Evolutionary conservation across 2,888 invertebrate genomes (phyloP).

Genomic region (Loripinus fragilis): DNA sequence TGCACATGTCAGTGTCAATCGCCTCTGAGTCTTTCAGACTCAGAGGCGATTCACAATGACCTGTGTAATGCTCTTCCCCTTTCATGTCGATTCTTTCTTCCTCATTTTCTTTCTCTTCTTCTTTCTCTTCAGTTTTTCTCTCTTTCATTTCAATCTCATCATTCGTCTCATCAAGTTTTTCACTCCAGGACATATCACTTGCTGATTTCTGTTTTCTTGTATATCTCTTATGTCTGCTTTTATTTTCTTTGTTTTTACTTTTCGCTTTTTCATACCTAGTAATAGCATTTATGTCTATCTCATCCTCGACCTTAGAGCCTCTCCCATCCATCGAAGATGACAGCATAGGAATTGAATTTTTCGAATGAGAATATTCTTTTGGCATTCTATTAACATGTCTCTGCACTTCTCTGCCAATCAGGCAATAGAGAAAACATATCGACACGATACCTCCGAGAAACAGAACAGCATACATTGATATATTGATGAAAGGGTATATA

Average conservation of each 20-base stretch:
- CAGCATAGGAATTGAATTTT: slow-evolving; percentile 40
- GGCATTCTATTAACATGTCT: slow-evolving; percentile 42
- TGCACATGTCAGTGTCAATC: neutral
- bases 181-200: slow-evolving; percentile 21
- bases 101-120: neutral
- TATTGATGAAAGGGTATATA: slow-evolving; percentile 55
- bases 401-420: slow-evolving; percentile 58
- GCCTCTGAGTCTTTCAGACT: neutral
- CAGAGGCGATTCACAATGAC: too few relatives aligned
- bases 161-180: neutral
- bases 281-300: neutral
- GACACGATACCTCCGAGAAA: slow-evolving; percentile 52
- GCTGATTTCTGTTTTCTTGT: neutral
- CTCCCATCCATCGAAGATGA: slow-evolving; percentile 35
- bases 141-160: slow-evolving; percentile 8
- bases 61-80: too few relatives aligned
- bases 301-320: neutral
- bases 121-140: neutral
- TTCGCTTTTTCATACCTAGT: slow-evolving; percentile 13
- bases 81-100: neutral
- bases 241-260: neutral
- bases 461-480: slow-evolving; percentile 36
- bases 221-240: neutral
- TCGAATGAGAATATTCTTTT: slow-evolving; percentile 13
- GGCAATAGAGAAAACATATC: slow-evolving; percentile 55